Percentiles rank a stretch among this genome's conserved stretches.
These are phyloP conservation scores for Xenopus laevis DNA, from an alignment of 2,113 vertebrate species.

Conservation along the genomic window DNA sequence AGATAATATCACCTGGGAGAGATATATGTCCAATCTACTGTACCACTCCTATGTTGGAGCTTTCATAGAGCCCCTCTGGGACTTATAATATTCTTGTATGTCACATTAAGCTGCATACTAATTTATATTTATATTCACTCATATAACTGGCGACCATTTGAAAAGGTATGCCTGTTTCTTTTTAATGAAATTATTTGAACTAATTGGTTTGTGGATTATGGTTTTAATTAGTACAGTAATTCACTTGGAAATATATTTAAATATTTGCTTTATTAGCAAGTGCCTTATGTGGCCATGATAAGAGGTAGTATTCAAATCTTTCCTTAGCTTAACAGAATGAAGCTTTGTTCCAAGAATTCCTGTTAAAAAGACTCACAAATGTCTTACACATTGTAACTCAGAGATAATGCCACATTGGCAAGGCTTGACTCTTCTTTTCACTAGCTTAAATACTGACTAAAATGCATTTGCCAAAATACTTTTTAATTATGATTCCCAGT, in stretches of 20 bases:
- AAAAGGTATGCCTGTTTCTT: background rate
- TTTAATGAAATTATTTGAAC: background rate
- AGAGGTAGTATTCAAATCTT: constrained; percentile 1
- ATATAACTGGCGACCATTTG: too few species aligned
- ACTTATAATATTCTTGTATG: too few species aligned
- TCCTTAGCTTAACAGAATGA: constrained; percentile 9
- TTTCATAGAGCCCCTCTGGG: too few species aligned
- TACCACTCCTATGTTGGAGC: too few species aligned
- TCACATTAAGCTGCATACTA: too few species aligned
- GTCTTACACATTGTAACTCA: constrained; percentile 50
- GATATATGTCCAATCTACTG: too few species aligned
- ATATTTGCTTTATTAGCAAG: background rate
- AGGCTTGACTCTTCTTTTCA: constrained; percentile 55
- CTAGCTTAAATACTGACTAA: constrained; percentile 62
- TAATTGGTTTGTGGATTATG: background rate
- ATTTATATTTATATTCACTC: too few species aligned
- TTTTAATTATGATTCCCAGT: constrained; percentile 69
- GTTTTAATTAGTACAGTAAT: background rate
- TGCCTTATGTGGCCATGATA: constrained; percentile 14
- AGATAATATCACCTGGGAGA: too few species aligned
- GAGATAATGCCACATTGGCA: constrained; percentile 58
- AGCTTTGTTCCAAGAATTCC: constrained; percentile 28
- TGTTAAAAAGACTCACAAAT: constrained; percentile 16
- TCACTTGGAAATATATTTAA: too few species aligned
- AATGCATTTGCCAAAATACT: constrained; percentile 59